Percentiles rank a stretch among this genome's conserved stretches.
Evolutionary conservation across 2,113 vertebrate genomes (phyloP).

Genomic region (Seriola quinqueradiata): DNA sequence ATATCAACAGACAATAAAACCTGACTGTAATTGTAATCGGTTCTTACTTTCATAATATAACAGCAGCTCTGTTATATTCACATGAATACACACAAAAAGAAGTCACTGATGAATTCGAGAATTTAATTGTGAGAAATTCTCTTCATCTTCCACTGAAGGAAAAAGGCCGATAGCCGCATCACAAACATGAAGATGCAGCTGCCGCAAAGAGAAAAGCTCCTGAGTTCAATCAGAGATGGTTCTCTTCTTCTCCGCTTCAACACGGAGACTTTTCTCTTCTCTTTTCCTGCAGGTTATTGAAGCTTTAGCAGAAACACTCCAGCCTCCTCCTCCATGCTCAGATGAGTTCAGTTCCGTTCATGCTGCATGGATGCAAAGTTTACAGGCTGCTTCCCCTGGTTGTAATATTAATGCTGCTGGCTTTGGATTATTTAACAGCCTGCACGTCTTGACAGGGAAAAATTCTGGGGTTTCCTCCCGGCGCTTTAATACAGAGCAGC

Average conservation of each 20-base stretch:
- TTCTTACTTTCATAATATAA: not conserved
- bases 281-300: not conserved
- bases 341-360: not conserved
- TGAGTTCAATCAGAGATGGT: not conserved
- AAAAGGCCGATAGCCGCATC: not conserved
- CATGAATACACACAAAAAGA: not conserved
- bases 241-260: not conserved
- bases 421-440: constrained; percentile 55
- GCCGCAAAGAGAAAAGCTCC: not conserved
- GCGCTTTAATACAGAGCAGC: not conserved
- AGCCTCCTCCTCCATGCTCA: not conserved
- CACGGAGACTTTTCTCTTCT: not conserved
- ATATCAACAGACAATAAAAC: not conserved
- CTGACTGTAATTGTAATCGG: not conserved
- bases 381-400: not conserved
- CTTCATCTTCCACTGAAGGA: not conserved
- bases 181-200: not conserved
- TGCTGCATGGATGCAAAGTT: constrained; percentile 15
- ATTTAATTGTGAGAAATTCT: not conserved
- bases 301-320: not conserved
- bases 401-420: constrained; percentile 50
- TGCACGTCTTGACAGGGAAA: constrained; percentile 1
- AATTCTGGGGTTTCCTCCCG: constrained; percentile 16
- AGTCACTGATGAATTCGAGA: not conserved
- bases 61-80: not conserved